Evolutionary conservation across 1,140 invertebrate genomes (phyloP).

Genomic region (Trichoplusia ni): DNA sequence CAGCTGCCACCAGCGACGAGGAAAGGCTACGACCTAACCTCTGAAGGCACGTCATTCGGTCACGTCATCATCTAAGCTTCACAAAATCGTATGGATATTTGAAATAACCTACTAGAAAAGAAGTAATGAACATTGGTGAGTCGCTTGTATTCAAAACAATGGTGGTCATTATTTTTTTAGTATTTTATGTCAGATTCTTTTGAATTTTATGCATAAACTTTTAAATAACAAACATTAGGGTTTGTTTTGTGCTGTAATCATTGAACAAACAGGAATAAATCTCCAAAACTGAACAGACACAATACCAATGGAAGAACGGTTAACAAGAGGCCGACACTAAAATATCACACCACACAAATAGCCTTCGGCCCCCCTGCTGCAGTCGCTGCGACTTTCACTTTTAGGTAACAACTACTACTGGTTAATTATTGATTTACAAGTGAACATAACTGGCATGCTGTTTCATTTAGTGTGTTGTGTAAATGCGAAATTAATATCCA

Average conservation of each 20-base stretch:
- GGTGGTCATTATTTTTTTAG: conserved; percentile 12
- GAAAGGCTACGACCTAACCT: background rate
- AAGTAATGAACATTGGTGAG: conserved; percentile 29
- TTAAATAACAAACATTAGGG: background rate
- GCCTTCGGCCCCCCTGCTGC: background rate
- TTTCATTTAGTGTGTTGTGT: background rate
- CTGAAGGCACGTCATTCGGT: background rate
- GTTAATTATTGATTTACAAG: background rate
- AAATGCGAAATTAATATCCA: too few species aligned
- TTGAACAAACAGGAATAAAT: conserved; percentile 4
- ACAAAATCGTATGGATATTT: background rate
- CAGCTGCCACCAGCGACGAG: conserved; percentile 26
- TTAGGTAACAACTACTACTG: conserved; percentile 18
- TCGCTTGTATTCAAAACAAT: conserved; percentile 36
- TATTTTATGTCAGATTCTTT: background rate
- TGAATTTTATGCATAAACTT: background rate
- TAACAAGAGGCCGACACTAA: background rate
- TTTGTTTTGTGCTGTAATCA: conserved; percentile 15
- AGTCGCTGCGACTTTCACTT: conserved; percentile 12
- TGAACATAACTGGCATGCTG: conserved; percentile 10
- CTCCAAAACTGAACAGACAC: background rate
- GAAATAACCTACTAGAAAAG: background rate
- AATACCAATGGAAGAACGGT: background rate
- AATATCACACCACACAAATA: background rate
- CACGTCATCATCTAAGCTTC: background rate